Base-by-base conservation (phyloP, 1,140 invertebrate genomes). In the Berghia stephanieae region DNA sequence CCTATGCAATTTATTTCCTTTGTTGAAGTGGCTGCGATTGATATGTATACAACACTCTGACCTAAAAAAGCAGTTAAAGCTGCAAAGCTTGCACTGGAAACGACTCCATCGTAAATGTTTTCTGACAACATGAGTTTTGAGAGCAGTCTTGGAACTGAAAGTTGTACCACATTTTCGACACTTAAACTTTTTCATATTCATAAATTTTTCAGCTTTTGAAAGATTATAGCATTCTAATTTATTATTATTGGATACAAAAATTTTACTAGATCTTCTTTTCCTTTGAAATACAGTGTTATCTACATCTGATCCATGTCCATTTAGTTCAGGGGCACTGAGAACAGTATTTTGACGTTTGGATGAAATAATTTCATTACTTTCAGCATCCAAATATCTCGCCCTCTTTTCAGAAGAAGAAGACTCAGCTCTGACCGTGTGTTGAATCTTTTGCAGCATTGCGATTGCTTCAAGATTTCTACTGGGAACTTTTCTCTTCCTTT, bases 31-130 rank as follows among this genome's bases (percentile, higher is more conserved):
- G 3, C 78, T 68, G 38, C 85, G 77, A 21, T 82, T 73, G 2
- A 89, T 69, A 80, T 90, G 89, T 18, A 77, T 82, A 57, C 82
- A 84, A 74, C 85, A 87, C 49, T 89, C 84, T 0, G 88, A 89
- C 72, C 85, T 82, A 69, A 88, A 87, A 72, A 88, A 90, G 55
- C 86, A 81, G 42, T 83, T 85, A 78, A 87, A 90, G 8, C 81
- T 72, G 79, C 89, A 90, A 24, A 88, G 68, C 38, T 87, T 88
- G 75, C 89, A 90, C 71, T 88, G 87, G 76, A 84, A 90, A 8
- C 89, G 80, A n/a, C 84, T 84, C 88, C 88, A 90, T 8, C 88
- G 89, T 46, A 90, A 82, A 78, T 90, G 89, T 21, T 68, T 40
- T 21, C 85, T 80, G 10, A 89, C 87, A 34, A 86, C 86, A 80